These are phyloP conservation scores for Morus bassanus DNA, from an alignment of 2,797 vertebrate species.

Conservation along the genomic window DNA sequence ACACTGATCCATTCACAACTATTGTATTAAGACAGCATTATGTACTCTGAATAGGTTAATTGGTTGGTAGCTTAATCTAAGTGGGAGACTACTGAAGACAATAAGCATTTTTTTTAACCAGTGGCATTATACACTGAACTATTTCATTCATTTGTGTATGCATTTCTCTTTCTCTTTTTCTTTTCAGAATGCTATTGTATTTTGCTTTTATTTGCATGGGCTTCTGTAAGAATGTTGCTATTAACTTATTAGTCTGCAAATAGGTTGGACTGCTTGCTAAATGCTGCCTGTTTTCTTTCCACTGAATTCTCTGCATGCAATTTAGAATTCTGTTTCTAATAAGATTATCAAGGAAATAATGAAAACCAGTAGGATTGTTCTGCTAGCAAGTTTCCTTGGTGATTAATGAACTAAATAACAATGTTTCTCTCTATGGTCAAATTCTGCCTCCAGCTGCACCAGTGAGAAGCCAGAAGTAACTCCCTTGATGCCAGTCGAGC, in stretches of 20 bases:
- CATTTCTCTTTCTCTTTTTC: constrained; percentile 12
- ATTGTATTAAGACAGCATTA: background rate
- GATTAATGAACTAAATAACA: constrained; percentile 50
- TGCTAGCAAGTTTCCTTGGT: constrained; percentile 15
- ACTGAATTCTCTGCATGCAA: background rate
- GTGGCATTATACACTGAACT: background rate
- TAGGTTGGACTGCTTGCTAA: constrained; percentile 14
- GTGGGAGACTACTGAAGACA: constrained; percentile 28
- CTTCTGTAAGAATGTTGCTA: constrained; percentile 21
- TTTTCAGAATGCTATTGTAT: constrained; percentile 45
- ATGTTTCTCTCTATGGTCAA: constrained; percentile 8
- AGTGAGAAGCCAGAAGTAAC: background rate
- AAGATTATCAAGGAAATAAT: constrained; percentile 50
- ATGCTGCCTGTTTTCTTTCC: background rate
- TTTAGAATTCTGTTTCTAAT: constrained; percentile 41
- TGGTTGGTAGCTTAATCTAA: constrained; percentile 42
- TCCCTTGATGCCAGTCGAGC: background rate
- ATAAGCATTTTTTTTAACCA: background rate
- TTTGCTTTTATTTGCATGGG: constrained; percentile 37
- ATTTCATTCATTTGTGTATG: constrained; percentile 24
- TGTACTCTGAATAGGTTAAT: constrained; percentile 19
- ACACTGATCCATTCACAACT: background rate
- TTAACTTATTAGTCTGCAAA: constrained; percentile 41
- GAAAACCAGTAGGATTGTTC: background rate
- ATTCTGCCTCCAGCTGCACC: background rate